Evolutionary conservation across 2,113 vertebrate genomes (phyloP).

Genomic region (Hiodon tergisus): DNA sequence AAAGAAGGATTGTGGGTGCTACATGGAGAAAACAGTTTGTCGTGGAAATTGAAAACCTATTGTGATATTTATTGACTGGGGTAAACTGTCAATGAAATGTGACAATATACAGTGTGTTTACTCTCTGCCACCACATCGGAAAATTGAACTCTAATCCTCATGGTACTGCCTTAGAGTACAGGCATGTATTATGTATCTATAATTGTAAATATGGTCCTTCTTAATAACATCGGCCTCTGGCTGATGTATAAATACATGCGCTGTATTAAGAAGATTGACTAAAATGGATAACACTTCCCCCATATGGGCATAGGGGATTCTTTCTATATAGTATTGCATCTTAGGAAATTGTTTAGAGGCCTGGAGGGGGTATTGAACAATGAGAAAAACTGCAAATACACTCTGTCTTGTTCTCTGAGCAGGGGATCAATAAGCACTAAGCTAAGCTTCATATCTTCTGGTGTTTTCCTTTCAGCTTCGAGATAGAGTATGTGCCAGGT

Average conservation of each 20-base stretch:
- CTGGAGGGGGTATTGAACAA: slow-evolving; percentile 58
- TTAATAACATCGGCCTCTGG: background rate
- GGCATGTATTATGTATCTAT: slow-evolving; percentile 1
- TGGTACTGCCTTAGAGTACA: background rate
- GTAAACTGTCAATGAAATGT: slow-evolving; percentile 10
- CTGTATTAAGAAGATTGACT: slow-evolving; percentile 40
- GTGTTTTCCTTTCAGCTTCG: slow-evolving; percentile 27
- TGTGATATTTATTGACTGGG: slow-evolving; percentile 14
- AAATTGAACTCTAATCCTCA: background rate
- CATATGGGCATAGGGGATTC: slow-evolving; percentile 32
- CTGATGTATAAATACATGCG: background rate
- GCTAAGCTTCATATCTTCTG: slow-evolving; percentile 59
- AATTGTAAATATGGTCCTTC: background rate
- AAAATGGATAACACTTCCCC: slow-evolving; percentile 49
- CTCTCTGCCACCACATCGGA: background rate
- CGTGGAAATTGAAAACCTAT: background rate
- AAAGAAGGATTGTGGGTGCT: background rate
- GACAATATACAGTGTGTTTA: slow-evolving; percentile 1
- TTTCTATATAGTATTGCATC: slow-evolving; percentile 36
- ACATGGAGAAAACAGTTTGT: background rate
- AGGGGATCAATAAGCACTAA: slow-evolving; percentile 58
- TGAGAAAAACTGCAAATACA: slow-evolving; percentile 53
- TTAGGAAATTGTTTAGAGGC: slow-evolving; percentile 47
- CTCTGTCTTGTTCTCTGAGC: slow-evolving; percentile 57
- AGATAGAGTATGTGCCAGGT: slow-evolving; percentile 26